Conservation (phyloP, 2,797 vertebrate genomes). For the Allobates femoralis region DNA sequence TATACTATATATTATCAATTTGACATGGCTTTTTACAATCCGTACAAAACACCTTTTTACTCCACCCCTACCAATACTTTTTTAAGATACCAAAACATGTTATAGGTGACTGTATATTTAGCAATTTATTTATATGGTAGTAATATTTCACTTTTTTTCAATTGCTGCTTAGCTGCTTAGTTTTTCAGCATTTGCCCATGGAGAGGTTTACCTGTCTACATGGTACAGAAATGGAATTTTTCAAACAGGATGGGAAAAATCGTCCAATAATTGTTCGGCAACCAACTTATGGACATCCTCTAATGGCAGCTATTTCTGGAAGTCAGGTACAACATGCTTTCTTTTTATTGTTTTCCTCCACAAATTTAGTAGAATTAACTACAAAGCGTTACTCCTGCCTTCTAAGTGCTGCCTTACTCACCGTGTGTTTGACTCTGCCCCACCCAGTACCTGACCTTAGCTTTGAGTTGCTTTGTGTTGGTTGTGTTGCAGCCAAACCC, state of each 20-base stretch:
- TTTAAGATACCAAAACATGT: neutral
- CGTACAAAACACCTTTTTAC: neutral
- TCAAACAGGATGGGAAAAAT: conserved; percentile 71
- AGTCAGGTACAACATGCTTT: conserved; percentile 81
- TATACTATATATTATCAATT: too few relatives aligned
- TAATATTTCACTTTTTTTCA: neutral
- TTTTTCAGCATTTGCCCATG: conserved; percentile 88
- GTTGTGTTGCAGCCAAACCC: too few relatives aligned
- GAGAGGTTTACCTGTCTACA: conserved; percentile 81
- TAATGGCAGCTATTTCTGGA: conserved; percentile 82
- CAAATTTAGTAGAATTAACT: neutral
- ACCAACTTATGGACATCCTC: conserved; percentile 77
- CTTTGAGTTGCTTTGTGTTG: too few relatives aligned
- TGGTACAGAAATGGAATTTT: conserved; percentile 77
- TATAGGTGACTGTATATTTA: neutral
- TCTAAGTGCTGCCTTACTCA: too few relatives aligned
- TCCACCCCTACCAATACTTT: neutral
- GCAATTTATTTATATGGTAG: neutral
- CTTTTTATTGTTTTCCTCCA: neutral
- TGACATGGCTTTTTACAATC: neutral
- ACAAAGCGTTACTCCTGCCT: neutral
- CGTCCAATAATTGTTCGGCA: conserved; percentile 75
- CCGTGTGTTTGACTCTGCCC: too few relatives aligned
- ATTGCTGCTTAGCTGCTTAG: conserved; percentile 82
- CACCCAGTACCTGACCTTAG: too few relatives aligned